Base-by-base conservation (phyloP, 2,113 vertebrate genomes). In the Barnardius zonarius region DNA sequence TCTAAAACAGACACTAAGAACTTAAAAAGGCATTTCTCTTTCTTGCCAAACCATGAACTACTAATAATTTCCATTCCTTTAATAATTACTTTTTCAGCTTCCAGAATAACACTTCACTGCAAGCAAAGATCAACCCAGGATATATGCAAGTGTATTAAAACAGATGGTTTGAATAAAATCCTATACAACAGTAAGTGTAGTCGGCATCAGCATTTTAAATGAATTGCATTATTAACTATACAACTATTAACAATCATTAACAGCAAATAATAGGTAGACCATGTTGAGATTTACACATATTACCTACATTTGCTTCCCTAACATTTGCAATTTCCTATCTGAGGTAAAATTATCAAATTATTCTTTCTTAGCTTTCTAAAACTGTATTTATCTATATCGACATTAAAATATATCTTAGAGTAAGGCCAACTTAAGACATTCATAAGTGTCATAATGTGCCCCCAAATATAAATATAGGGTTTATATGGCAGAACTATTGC, bases 51-150 rank as follows among this genome's bases (percentile, higher is more conserved):
- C 67, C 66, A 76, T 16, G 67, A 95, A 67, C 41, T 25, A 92
- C 54, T 93, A 90, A 90, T 88, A 93, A 96, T 88, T 97, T 92
- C 92, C 92, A 96, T 93, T 88, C 49, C 59, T 52, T 92, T 93
- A 90, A 93, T 59, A 83, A 95, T 91, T 83, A 62, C 84, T 74
- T 85, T 77, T 87, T 30, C 66, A 77, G 80, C n/a, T 91, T 91
- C 54, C 63, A 94, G 82, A 94, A 94, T 33, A 94, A 73, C 62
- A 80, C 20, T 94, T 68, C 44, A 67, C n/a, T 85, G 48, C 37
- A 92, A 84, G 64, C 27, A 76, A 91, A 85, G 52, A 92, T 67
- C 35, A 86, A 63, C 22, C 17, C 4, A 1, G 57, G 20, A 66
- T 88, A 91, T 39, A 83, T 33, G 63, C 19, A 83, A 80, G 35